These are phyloP conservation scores for Apodemia mormo DNA, from an alignment of 2,888 invertebrate species.

Conservation along the genomic window DNA sequence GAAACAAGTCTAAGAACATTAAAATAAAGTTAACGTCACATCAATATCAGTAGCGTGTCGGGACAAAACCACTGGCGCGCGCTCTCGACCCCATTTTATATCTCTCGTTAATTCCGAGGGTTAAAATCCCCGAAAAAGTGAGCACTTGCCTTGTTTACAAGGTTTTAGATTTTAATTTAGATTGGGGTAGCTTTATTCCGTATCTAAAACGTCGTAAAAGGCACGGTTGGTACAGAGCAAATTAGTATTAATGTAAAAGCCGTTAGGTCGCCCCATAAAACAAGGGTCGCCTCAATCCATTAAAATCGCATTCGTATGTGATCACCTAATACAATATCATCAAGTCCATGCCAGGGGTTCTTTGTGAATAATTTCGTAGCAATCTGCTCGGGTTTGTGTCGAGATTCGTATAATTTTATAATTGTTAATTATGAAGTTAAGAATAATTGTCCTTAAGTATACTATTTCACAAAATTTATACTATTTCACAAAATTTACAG, in stretches of 20 bases:
- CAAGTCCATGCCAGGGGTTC: conserved; percentile 70
- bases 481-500: too few species aligned
- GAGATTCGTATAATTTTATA: conserved; percentile 61
- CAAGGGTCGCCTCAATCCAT: conserved; percentile 60
- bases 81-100: conserved; percentile 56
- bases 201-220: conserved; percentile 59
- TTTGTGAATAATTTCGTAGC: conserved; percentile 81
- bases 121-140: conserved; percentile 83
- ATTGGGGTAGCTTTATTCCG: conserved; percentile 67
- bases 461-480: too few species aligned
- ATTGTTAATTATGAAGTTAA: conserved; percentile 32
- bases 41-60: conserved; percentile 43
- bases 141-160: conserved; percentile 83
- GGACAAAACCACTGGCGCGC: conserved; percentile 58
- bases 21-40: conserved; percentile 43
- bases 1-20: conserved; percentile 33
- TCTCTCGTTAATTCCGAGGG: conserved; percentile 79
- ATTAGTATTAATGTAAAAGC: conserved; percentile 48
- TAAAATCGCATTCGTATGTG: conserved; percentile 82
- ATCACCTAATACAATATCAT: conserved; percentile 83
- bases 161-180: conserved; percentile 84
- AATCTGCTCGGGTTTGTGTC: conserved; percentile 75
- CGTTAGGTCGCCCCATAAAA: conserved; percentile 41
- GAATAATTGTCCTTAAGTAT: neutral
- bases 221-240: conserved; percentile 45